A percentile compares a stretch with the other conserved stretches of the same genome.
Conservation (phyloP, 2,888 invertebrate genomes). For the Platerodrilus igneus region DNA sequence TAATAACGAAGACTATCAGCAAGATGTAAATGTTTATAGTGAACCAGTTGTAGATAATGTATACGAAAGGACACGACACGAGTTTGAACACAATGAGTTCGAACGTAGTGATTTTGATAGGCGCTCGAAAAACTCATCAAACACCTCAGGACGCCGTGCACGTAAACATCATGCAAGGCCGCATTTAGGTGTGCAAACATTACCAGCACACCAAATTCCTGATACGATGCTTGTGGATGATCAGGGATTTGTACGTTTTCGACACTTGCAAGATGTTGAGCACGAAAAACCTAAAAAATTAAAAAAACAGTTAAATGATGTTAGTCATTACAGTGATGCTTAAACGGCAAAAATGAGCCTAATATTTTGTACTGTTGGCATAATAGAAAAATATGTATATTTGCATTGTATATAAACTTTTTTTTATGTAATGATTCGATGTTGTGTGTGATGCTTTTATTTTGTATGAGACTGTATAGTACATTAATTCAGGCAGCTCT, state of each 20-base stretch:
- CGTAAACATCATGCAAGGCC: constrained; percentile 49
- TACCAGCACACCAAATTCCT: constrained; percentile 55
- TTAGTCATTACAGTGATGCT: constrained; percentile 45
- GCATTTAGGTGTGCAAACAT: constrained; percentile 54
- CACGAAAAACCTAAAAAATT: constrained; percentile 38
- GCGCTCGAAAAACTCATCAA: constrained; percentile 44
- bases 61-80: constrained; percentile 49
- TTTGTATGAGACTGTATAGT: constrained; percentile 4
- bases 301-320: constrained; percentile 38
- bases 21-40: constrained; percentile 52
- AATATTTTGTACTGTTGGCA: too few species aligned
- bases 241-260: constrained; percentile 82
- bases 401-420: constrained; percentile 20
- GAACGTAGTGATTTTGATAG: constrained; percentile 55
- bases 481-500: constrained; percentile 1
- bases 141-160: constrained; percentile 45
- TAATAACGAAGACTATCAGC: constrained; percentile 43
- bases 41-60: constrained; percentile 46
- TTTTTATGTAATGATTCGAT: constrained; percentile 14
- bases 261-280: constrained; percentile 50
- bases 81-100: constrained; percentile 58
- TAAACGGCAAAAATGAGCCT: constrained; percentile 29
- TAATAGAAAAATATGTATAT: constrained; percentile 18
- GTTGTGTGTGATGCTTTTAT: constrained; percentile 14
- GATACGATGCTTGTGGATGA: constrained; percentile 84